phyloP scores from a whole-genome alignment of 1,140 invertebrate genomes.

The Pseudomyrmex cubaensis region DNA sequence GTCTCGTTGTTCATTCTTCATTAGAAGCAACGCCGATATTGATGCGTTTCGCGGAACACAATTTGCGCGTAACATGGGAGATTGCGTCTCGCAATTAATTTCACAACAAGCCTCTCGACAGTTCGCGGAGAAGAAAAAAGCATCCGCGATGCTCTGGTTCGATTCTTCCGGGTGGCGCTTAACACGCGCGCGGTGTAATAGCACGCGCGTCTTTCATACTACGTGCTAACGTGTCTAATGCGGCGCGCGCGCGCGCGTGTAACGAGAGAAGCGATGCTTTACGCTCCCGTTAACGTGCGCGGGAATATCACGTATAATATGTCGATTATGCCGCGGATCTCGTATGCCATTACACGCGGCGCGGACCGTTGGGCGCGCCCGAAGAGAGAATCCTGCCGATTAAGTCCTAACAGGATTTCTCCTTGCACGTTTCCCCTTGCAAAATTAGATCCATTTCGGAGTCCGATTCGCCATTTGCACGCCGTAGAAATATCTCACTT shows the following conservation, averaged over 20 bases:
- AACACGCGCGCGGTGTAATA: slow-evolving; percentile 38
- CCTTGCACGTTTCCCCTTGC: not conserved
- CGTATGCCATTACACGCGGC: slow-evolving; percentile 42
- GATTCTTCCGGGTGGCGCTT: slow-evolving; percentile 54
- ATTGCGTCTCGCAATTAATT: slow-evolving; percentile 61
- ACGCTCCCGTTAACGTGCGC: slow-evolving; percentile 67
- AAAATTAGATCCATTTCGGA: slow-evolving; percentile 12
- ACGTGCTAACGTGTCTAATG: slow-evolving; percentile 57
- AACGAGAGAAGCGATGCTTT: slow-evolving; percentile 66
- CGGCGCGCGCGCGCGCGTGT: slow-evolving; percentile 26
- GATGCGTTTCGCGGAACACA: not conserved
- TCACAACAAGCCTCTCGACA: slow-evolving; percentile 13
- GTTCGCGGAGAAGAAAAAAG: slow-evolving; percentile 32
- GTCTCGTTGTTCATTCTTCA: not conserved
- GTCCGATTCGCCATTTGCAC: not conserved
- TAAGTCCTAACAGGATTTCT: slow-evolving; percentile 43
- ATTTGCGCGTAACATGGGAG: not conserved
- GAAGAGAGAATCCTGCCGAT: slow-evolving; percentile 35
- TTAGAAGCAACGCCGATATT: not conserved
- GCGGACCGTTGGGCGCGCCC: slow-evolving; percentile 30
- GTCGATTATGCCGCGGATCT: slow-evolving; percentile 52
- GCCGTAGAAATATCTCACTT: not conserved
- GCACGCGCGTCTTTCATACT: slow-evolving; percentile 46
- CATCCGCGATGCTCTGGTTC: slow-evolving; percentile 62
- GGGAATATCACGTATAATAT: slow-evolving; percentile 53